Percentiles rank a stretch among this genome's conserved stretches.
Conservation (phyloP, 2,797 vertebrate species). For the Argya squamiceps region DNA sequence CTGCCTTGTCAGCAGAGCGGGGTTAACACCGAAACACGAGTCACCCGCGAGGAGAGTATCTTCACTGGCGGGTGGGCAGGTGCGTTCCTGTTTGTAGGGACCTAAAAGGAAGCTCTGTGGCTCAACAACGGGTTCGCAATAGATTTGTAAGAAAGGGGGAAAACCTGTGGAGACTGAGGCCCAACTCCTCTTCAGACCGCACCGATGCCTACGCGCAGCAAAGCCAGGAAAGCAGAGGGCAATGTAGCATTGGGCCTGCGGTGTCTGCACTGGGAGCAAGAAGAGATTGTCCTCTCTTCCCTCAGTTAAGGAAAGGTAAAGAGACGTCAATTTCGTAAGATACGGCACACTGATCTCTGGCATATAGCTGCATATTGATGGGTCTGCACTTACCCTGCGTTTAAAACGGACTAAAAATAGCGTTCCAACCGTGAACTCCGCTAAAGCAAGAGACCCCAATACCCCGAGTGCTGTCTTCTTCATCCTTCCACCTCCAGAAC, state of each 20-base stretch:
- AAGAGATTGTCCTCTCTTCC: background rate
- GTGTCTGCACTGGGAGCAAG: background rate
- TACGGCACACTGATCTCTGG: background rate
- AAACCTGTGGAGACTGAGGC: background rate
- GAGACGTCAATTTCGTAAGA: background rate
- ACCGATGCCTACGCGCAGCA: background rate
- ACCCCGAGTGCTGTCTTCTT: fast-evolving
- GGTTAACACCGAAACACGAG: background rate
- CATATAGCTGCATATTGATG: background rate
- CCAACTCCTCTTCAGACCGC: background rate
- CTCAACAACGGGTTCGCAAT: background rate
- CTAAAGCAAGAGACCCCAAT: background rate
- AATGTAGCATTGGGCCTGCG: fast-evolving
- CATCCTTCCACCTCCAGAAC: background rate
- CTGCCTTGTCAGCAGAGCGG: background rate
- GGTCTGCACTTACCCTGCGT: background rate
- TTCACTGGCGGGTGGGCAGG: background rate
- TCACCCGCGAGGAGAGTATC: background rate
- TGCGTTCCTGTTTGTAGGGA: background rate
- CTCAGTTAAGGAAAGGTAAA: background rate
- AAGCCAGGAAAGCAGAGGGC: background rate
- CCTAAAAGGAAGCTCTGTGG: background rate
- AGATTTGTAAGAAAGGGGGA: background rate
- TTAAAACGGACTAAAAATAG: background rate
- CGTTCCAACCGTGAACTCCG: background rate